Percentiles rank a stretch among this genome's conserved stretches.
phyloP scores from a whole-genome alignment of 2,113 vertebrate species.

The Gila orcuttii region DNA sequence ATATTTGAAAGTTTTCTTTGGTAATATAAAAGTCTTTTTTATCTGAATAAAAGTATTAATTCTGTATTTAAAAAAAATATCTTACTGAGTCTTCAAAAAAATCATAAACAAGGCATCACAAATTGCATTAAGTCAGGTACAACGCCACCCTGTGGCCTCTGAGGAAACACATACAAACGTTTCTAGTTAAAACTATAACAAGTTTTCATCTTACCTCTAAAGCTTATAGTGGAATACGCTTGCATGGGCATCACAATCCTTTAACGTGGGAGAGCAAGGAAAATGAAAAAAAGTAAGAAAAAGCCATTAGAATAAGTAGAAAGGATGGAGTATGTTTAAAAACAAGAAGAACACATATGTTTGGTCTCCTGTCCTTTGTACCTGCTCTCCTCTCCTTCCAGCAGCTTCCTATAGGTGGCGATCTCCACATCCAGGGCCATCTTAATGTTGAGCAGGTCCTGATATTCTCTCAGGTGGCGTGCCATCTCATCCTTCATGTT shows the following conservation, averaged over 20 bases:
- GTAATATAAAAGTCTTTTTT: too few species aligned
- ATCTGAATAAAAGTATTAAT: too few species aligned
- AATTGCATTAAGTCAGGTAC: background rate
- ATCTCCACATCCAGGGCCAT: constrained; percentile 98
- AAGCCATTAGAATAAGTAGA: background rate
- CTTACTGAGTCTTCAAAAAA: background rate
- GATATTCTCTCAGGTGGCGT: constrained; percentile 91
- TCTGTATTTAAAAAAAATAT: background rate
- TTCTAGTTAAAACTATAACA: background rate
- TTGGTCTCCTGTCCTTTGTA: constrained; percentile 55
- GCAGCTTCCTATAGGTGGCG: constrained; percentile 95
- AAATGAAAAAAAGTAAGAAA: background rate
- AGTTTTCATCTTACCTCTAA: constrained; percentile 80
- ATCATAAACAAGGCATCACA: background rate
- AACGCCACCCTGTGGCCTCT: background rate
- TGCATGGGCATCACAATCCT: constrained; percentile 92
- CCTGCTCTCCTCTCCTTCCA: constrained; percentile 97
- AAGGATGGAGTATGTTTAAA: background rate
- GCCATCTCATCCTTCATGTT: constrained; percentile 95
- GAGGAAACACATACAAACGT: background rate
- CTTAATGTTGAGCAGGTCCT: constrained; percentile 94
- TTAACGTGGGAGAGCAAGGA: constrained; percentile 30
- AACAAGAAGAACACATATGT: background rate
- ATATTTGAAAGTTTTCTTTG: background rate
- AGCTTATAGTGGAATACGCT: constrained; percentile 86